These are phyloP conservation scores for Decapterus maruadsi DNA, from an alignment of 2,797 vertebrate species.

Conservation along the genomic window DNA sequence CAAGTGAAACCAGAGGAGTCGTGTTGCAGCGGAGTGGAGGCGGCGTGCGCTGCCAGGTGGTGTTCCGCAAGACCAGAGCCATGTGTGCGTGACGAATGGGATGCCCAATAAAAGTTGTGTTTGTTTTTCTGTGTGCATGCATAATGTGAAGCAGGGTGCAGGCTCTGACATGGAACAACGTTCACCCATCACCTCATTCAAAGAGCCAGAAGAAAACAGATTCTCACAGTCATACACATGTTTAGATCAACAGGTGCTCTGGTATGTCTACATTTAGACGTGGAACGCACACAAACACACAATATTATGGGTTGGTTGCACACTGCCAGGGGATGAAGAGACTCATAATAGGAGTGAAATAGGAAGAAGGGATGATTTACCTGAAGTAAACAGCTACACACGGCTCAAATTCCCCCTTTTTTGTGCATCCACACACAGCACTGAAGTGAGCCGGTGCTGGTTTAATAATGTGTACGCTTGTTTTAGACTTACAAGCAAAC, in stretches of 20 bases:
- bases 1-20: constrained; percentile 56
- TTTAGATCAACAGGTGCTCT: background rate
- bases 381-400: constrained; percentile 31
- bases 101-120: constrained; percentile 17
- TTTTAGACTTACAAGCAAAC: constrained; percentile 46
- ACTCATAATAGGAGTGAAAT: background rate
- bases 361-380: constrained; percentile 16
- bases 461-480: constrained; percentile 35
- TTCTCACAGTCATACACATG: background rate
- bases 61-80: constrained; percentile 53
- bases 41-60: constrained; percentile 42
- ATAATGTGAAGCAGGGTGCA: constrained; percentile 29
- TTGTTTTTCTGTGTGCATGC: constrained; percentile 29
- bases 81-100: constrained; percentile 45
- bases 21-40: constrained; percentile 30
- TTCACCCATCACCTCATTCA: background rate
- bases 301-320: constrained; percentile 37
- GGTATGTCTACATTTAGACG: too few relatives aligned
- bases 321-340: constrained; percentile 20
- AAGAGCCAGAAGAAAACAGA: background rate
- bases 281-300: background rate
- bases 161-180: constrained; percentile 19
- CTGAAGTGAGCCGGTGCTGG: constrained; percentile 37
- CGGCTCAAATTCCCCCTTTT: constrained; percentile 2
- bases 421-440: constrained; percentile 25